Evolutionary conservation across 2,797 vertebrate genomes (phyloP).

Genomic region (Microctenopoma stevenorrisi): DNA sequence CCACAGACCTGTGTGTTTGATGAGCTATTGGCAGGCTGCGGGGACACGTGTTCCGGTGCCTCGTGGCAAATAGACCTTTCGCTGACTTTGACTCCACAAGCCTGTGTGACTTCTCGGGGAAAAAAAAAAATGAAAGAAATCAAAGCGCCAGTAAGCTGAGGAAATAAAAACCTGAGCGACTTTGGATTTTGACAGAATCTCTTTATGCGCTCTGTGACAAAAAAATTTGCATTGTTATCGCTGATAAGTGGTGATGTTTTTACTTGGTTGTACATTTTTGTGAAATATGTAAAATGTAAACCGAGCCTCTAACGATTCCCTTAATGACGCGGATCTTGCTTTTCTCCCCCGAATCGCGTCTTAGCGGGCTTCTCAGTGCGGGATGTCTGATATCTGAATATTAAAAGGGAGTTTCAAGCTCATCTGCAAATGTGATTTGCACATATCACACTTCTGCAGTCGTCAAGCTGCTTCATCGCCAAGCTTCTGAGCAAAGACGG

Average conservation of each 20-base stretch:
- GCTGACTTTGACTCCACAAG: slow-evolving; percentile 71
- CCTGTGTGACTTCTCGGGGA: slow-evolving; percentile 73
- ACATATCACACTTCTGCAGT: slow-evolving; percentile 88
- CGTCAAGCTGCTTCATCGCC: slow-evolving; percentile 84
- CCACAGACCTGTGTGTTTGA: slow-evolving; percentile 77
- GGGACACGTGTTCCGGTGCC: slow-evolving; percentile 78
- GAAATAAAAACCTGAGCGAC: slow-evolving; percentile 79
- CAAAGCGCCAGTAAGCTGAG: slow-evolving; percentile 79
- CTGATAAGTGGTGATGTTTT: slow-evolving; percentile 85
- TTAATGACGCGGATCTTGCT: slow-evolving; percentile 84
- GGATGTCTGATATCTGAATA: slow-evolving; percentile 88
- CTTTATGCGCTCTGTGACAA: slow-evolving; percentile 76
- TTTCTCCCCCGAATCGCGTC: slow-evolving; percentile 79
- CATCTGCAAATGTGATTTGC: slow-evolving; percentile 90
- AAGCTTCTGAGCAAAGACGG: slow-evolving; percentile 83
- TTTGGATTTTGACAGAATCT: slow-evolving; percentile 83
- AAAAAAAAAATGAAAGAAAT: slow-evolving; percentile 70
- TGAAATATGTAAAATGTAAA: slow-evolving; percentile 86
- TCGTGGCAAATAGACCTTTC: slow-evolving; percentile 83
- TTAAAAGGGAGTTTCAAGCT: slow-evolving; percentile 89
- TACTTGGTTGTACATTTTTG: slow-evolving; percentile 82
- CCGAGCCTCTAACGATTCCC: slow-evolving; percentile 79
- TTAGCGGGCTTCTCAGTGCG: slow-evolving; percentile 82
- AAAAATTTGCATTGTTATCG: slow-evolving; percentile 85
- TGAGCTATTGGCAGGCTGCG: slow-evolving; percentile 78